Evolutionary conservation across 2,888 invertebrate species (phyloP), one percentile per base, ranked within the genome.

Genomic region (Diarsia mendica): DNA sequence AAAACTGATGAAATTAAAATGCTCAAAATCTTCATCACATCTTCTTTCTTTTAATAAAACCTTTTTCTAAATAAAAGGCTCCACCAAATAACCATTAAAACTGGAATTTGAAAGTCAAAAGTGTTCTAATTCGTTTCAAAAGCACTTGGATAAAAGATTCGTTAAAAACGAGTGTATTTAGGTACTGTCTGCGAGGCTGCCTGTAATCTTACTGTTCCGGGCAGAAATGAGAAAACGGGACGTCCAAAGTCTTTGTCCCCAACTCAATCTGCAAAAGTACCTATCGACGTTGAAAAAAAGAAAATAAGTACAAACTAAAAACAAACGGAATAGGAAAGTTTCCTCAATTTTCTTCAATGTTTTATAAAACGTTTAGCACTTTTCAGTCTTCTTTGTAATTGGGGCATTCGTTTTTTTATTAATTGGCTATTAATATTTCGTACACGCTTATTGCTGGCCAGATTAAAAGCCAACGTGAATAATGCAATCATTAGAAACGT

Each of bases 261-360:
- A 46, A 71, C 48, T 78, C 84, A 74, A 82, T 86, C 72, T 76
- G 20, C 39, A 39, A 66, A 75, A 77, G 70, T 82, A 85, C 71
- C 77, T 60, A 82, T 64, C 58, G 55, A 72, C 71, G 51, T 63
- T 58, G 28, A 55, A 64, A 76, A 75, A 77, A 58, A 61, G 8
- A 80, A 53, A 77, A 70, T 46, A 75, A 33, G 18, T n/a, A 63
- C 28, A 60, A 33, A 60, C 18, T 64, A 44, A 70, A 67, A 67
- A 73, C 44, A 73, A 77, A 82, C 69, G 33, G 13, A 39, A 39
- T 55, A 64, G 58, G 58, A 67, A 81, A 78, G 15, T 78, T 78
- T 74, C 15, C 79, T 49, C 67, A 72, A 79, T 74, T 82, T 77
- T 20, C 83, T 78, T 28, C 63, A 9, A 48, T 53, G 23, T 70